Evolutionary conservation across 2,113 vertebrate genomes (phyloP), one percentile per base, ranked within the genome.

Genomic region (Chitala chitala): DNA sequence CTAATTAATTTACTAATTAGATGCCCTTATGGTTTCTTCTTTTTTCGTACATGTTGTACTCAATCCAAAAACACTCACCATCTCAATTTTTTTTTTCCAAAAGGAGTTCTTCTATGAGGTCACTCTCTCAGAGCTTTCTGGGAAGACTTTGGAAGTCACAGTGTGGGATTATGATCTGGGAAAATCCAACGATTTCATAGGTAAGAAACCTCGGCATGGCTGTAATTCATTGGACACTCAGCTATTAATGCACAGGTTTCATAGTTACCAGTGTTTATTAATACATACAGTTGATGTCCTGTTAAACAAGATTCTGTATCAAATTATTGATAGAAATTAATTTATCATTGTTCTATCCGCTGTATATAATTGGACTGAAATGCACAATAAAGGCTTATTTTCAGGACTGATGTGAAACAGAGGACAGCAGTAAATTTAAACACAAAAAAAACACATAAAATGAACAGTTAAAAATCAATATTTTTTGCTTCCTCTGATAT

Each of bases 111-210:
- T 93, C 89, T 94, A 94, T 0, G 91, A 93, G 81, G 92, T 94
- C 58, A 87, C 90, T 6, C 89, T 90, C 65, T 77, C 87, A 0
- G 88, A 90, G 46, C 84, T 95, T 73, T 75, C 87, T 65, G 87
- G 84, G 69, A 94, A 93, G 84, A 90, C 90, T 0, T 85, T 94
- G 84, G 93, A 94, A 84, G 89, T 95, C 56, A 93, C 93, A 0
- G 93, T 94, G 55, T 95, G 93, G 93, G 93, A 94, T 84, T 94
- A 95, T 20, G 92, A 95, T 84, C 86, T 93, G 44, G 93, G 92
- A 17, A 91, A 92, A 79, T 93, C 92, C 80, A 94, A 94, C 0
- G 93, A 94, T 83, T 94, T 95, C 86, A 95, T 94, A 7, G 93
- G 93, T 94, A 79, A 92, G 90, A 70, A 42, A 12, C n/a, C 36